These are phyloP conservation scores for Sarcophaga peregrina DNA, from an alignment of 1,140 invertebrate species.

Conservation along the genomic window DNA sequence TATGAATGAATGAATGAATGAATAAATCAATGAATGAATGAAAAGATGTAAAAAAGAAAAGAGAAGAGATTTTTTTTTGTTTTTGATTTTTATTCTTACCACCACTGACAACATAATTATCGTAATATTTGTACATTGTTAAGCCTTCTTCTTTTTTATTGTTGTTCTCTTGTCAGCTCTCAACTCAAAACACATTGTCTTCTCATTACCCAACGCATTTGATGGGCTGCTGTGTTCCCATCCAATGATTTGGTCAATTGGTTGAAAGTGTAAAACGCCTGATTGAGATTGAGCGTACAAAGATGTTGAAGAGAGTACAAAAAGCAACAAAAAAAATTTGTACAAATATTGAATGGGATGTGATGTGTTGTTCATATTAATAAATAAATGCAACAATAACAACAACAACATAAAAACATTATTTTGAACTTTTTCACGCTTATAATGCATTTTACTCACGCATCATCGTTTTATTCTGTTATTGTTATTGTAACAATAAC, in stretches of 20 bases:
- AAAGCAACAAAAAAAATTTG: background rate
- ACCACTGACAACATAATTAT: conserved; percentile 39
- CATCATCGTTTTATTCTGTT: conserved; percentile 32
- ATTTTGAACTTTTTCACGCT: conserved; percentile 32
- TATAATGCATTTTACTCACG: conserved; percentile 43
- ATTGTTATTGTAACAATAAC: conserved; percentile 1
- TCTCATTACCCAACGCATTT: background rate
- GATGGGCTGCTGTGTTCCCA: background rate
- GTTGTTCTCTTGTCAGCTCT: background rate
- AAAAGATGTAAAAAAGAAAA: background rate
- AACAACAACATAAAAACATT: background rate
- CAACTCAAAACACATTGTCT: background rate
- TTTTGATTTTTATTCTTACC: background rate
- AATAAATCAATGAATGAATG: background rate
- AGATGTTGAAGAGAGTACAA: background rate
- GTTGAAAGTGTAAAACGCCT: background rate
- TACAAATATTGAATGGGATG: conserved; percentile 24
- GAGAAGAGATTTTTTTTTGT: background rate
- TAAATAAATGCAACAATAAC: background rate
- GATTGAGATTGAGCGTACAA: background rate
- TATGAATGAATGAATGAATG: conserved; percentile 3
- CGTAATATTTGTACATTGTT: conserved; percentile 21
- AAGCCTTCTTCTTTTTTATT: background rate
- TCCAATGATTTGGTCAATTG: background rate
- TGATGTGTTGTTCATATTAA: conserved; percentile 35